Conservation (phyloP, 2,797 vertebrate species). For the Botia kubotai region DNA sequence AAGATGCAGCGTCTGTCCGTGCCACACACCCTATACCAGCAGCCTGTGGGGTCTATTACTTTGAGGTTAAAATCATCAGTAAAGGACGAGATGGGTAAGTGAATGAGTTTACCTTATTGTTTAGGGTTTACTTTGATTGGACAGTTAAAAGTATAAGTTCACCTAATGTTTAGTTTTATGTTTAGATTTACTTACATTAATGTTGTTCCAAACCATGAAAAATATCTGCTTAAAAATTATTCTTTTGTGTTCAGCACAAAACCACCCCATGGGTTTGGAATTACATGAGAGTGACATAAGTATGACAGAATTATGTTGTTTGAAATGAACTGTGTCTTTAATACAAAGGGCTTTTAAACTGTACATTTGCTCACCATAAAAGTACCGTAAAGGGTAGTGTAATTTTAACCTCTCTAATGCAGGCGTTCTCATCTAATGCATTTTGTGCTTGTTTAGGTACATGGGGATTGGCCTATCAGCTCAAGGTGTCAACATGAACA, state of each 20-base stretch:
- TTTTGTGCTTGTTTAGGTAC: slow-evolving; percentile 81
- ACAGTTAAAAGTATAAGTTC: background rate
- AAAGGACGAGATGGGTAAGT: slow-evolving; percentile 98
- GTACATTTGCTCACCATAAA: background rate
- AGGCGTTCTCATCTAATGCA: background rate
- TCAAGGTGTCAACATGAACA: slow-evolving; percentile 99
- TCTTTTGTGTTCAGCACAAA: background rate
- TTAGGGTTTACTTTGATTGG: background rate
- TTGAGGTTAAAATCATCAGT: slow-evolving; percentile 99
- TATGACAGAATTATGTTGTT: background rate
- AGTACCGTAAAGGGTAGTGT: background rate
- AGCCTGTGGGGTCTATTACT: slow-evolving; percentile 98
- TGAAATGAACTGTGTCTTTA: background rate
- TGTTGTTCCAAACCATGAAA: background rate
- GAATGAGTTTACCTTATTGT: background rate
- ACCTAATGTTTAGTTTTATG: too few species aligned
- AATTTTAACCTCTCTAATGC: background rate
- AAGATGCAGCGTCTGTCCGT: slow-evolving; percentile 97
- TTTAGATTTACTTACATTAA: background rate
- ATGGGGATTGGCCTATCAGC: slow-evolving; percentile 99
- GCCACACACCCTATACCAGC: slow-evolving; percentile 98
- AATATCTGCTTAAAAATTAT: background rate
- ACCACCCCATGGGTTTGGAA: too few species aligned
- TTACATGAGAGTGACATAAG: background rate
- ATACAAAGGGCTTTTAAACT: background rate